These are phyloP conservation scores for Oligia fasciuncula DNA, from an alignment of 2,888 invertebrate species.

Conservation along the genomic window DNA sequence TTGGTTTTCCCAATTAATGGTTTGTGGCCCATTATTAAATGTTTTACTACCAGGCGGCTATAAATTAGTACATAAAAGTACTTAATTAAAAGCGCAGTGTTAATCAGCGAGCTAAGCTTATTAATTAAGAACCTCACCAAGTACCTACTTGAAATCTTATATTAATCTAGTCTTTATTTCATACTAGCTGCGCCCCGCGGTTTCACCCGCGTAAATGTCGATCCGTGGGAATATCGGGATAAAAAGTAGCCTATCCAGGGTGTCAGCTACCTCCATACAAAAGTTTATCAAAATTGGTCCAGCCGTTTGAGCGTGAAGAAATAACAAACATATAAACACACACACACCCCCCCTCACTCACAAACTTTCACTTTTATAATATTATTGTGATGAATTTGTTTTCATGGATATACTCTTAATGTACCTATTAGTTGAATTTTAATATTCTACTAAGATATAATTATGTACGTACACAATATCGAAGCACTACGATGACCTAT, in stretches of 20 bases:
- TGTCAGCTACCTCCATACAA: no score
- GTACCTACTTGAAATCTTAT: background rate
- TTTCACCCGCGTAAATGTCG: no score
- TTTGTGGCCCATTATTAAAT: background rate
- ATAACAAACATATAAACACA: no score
- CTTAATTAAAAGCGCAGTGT: background rate
- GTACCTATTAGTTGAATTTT: background rate
- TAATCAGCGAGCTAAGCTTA: background rate
- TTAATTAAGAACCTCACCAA: slow-evolving; percentile 14
- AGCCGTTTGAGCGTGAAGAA: no score
- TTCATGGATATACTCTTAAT: background rate
- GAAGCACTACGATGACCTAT: background rate
- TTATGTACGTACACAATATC: background rate
- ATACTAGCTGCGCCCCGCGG: no score
- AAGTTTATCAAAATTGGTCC: no score
- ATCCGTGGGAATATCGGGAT: no score
- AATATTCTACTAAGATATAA: background rate
- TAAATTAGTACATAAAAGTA: background rate
- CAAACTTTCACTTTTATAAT: no score
- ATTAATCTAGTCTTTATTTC: slow-evolving; percentile 8
- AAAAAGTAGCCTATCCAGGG: no score
- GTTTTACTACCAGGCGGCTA: background rate
- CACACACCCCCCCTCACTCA: no score
- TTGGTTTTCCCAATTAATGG: background rate
- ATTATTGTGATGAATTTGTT: background rate